Conservation (phyloP, 2,888 invertebrate genomes). For the Lagria hirta region DNA sequence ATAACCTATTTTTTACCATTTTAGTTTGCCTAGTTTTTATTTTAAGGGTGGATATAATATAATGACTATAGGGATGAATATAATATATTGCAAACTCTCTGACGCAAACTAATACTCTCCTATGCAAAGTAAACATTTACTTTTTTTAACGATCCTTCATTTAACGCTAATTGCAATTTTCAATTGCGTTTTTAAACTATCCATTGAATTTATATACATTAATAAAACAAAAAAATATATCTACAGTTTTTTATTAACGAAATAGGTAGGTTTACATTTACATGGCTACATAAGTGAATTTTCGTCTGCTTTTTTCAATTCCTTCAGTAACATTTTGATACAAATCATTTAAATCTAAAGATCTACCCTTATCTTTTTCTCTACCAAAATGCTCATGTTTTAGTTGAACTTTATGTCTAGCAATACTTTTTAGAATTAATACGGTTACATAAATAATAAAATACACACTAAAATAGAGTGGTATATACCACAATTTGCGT, state of each 20-base stretch:
- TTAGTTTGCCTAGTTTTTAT: background rate
- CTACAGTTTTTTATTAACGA: background rate
- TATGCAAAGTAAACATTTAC: too few species aligned
- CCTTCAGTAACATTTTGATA: conserved; percentile 39
- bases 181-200: too few species aligned
- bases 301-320: conserved; percentile 34
- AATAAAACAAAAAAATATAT: background rate
- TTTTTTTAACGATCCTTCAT: too few species aligned
- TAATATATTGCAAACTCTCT: too few species aligned
- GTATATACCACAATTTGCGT: conserved; percentile 73
- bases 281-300: conserved; percentile 38
- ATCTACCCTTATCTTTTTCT: conserved; percentile 15
- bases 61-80: too few species aligned
- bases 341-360: conserved; percentile 34
- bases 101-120: too few species aligned
- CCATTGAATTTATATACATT: too few species aligned
- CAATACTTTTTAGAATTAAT: conserved; percentile 70
- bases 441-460: conserved; percentile 71
- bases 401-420: conserved; percentile 70
- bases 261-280: conserved; percentile 31
- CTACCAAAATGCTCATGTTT: conserved; percentile 54
- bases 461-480: conserved; percentile 74
- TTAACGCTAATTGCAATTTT: too few species aligned
- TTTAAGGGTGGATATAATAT: background rate
- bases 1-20: background rate